These are phyloP conservation scores for Galbula dea DNA, from an alignment of 2,113 vertebrate genomes.

Conservation along the genomic window DNA sequence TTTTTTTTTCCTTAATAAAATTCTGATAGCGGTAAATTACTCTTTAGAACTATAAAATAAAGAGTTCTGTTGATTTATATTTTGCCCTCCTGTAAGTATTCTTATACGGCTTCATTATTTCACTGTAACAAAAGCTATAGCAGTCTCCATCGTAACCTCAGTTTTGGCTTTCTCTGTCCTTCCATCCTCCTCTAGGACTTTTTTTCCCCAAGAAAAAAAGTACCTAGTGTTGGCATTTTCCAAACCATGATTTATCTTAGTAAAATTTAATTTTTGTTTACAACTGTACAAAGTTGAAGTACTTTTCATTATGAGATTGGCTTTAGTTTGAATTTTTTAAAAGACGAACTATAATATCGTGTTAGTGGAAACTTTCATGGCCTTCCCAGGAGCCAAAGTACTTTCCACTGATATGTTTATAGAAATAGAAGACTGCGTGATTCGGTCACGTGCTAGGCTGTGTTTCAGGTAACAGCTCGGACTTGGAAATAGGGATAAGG, in stretches of 20 bases:
- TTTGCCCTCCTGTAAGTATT: neutral
- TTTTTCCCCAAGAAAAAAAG: neutral
- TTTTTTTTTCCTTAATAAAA: neutral
- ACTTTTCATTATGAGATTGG: neutral
- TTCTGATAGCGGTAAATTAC: neutral
- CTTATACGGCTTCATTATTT: neutral
- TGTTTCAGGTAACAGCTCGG: neutral
- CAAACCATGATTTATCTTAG: neutral
- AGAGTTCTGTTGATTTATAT: neutral
- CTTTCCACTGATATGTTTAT: neutral
- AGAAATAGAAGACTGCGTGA: neutral
- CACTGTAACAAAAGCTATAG: accelerated
- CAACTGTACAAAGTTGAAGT: neutral
- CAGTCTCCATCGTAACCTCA: neutral
- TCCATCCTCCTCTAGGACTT: neutral
- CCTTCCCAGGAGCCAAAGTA: neutral
- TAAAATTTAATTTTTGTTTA: neutral
- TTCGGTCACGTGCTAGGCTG: neutral
- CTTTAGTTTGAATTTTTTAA: neutral
- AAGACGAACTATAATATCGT: neutral
- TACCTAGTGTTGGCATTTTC: neutral
- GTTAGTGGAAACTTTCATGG: neutral
- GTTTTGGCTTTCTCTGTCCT: neutral
- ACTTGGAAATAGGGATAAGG: neutral
- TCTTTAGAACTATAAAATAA: neutral